phyloP scores from a whole-genome alignment of 2,113 vertebrate genomes.

The Panthera uncia region DNA sequence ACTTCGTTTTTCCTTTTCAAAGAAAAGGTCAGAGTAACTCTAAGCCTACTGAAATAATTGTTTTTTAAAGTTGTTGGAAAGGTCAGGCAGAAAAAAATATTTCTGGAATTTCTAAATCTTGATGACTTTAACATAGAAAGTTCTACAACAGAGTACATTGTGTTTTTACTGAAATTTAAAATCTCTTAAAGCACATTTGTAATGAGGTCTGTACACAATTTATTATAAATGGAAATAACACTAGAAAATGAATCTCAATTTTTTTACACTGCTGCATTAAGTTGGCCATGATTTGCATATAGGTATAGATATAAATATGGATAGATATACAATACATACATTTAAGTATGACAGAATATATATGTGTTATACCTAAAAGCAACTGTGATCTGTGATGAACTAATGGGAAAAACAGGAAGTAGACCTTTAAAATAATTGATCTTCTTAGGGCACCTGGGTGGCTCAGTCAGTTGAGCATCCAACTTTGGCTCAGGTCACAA shows the following conservation, averaged over 20 bases:
- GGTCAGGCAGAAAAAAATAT: conserved; percentile 47
- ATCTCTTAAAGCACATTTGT: conserved; percentile 29
- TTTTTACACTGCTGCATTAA: conserved; percentile 3
- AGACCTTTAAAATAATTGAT: neutral
- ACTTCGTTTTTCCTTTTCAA: conserved; percentile 37
- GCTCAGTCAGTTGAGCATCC: too few species aligned
- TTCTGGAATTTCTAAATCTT: conserved; percentile 52
- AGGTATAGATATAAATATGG: neutral
- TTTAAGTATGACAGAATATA: neutral
- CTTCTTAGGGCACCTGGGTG: neutral
- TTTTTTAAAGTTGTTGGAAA: conserved; percentile 54
- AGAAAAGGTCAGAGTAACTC: conserved; percentile 20
- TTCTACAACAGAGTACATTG: neutral
- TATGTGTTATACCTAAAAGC: neutral
- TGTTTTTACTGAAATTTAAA: conserved; percentile 55
- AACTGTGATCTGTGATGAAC: neutral
- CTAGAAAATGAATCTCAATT: neutral
- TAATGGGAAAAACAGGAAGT: neutral
- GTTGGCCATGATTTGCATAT: neutral
- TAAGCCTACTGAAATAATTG: neutral
- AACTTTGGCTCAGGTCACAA: too few species aligned
- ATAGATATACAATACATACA: neutral
- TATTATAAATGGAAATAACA: neutral
- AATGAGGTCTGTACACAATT: neutral
- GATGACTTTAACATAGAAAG: conserved; percentile 28